Percentiles rank a stretch among this genome's conserved stretches.
These are phyloP conservation scores for Chinchilla lanigera DNA, from an alignment of 2,113 vertebrate genomes.

Conservation along the genomic window DNA sequence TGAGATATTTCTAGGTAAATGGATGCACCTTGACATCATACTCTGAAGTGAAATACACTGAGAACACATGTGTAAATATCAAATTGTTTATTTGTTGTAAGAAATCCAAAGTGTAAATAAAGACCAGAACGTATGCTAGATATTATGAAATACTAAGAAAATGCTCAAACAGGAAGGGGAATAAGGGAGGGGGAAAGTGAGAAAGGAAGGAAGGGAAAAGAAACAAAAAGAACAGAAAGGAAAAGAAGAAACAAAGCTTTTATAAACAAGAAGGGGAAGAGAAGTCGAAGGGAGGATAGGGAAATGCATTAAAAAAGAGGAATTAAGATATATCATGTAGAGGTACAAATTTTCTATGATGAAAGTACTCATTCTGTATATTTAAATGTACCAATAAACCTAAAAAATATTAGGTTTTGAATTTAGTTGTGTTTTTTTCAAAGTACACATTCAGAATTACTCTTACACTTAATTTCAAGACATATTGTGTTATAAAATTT, in stretches of 20 bases:
- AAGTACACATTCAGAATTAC: too few relatives aligned
- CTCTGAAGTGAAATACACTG: neutral
- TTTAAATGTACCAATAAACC: neutral
- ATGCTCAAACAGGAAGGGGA: neutral
- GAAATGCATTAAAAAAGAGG: neutral
- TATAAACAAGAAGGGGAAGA: neutral
- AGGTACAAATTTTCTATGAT: neutral
- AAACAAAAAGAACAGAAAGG: neutral
- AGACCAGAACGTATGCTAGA: neutral
- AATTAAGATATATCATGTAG: neutral
- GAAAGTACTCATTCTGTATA: neutral
- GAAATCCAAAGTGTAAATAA: neutral
- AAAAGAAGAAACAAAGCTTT: neutral
- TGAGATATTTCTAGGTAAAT: neutral
- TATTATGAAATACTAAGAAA: neutral
- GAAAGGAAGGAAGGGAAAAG: neutral
- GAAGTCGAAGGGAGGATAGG: neutral
- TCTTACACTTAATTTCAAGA: neutral
- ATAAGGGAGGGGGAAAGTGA: neutral
- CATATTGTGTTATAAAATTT: neutral
- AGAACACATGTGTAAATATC: neutral
- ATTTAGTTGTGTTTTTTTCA: neutral
- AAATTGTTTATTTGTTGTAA: neutral
- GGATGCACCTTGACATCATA: neutral
- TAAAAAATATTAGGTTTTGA: neutral